A percentile compares a stretch with the other conserved stretches of the same genome.
These are phyloP conservation scores for Melipona bicolor DNA, from an alignment of 2,888 invertebrate genomes.

Conservation along the genomic window DNA sequence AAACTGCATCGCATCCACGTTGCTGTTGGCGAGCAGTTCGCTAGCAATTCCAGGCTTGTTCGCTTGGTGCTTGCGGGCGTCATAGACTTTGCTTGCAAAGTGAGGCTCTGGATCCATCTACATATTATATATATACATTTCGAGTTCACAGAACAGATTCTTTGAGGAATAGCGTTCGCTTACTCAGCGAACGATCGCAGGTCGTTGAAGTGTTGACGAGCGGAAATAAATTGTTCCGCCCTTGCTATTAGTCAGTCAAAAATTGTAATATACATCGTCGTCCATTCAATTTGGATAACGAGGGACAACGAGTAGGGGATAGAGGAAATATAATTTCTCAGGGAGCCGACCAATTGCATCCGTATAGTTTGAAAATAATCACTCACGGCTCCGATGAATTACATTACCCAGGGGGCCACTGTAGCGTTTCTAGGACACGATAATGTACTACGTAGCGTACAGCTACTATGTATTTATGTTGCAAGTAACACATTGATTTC, in stretches of 20 bases:
- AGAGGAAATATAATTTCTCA: conserved; percentile 9
- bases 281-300: no score
- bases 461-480: neutral
- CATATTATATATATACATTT: no score
- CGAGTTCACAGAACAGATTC: no score
- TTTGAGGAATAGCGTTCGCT: no score
- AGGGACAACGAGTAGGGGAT: neutral
- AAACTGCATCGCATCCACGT: no score
- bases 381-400: conserved; percentile 4
- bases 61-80: no score
- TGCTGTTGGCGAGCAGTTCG: no score
- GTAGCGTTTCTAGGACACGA: no score
- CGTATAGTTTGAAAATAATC: conserved; percentile 3
- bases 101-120: no score
- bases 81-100: no score
- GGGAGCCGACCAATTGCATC: neutral
- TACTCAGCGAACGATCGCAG: no score
- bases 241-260: conserved; percentile 1
- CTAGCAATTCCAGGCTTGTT: no score
- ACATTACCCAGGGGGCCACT: neutral
- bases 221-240: conserved; percentile 23
- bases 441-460: neutral
- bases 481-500: neutral
- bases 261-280: conserved; percentile 6
- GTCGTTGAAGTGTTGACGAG: neutral